These are phyloP conservation scores for Oreochromis aureus DNA, from an alignment of 2,113 vertebrate species.

Conservation along the genomic window DNA sequence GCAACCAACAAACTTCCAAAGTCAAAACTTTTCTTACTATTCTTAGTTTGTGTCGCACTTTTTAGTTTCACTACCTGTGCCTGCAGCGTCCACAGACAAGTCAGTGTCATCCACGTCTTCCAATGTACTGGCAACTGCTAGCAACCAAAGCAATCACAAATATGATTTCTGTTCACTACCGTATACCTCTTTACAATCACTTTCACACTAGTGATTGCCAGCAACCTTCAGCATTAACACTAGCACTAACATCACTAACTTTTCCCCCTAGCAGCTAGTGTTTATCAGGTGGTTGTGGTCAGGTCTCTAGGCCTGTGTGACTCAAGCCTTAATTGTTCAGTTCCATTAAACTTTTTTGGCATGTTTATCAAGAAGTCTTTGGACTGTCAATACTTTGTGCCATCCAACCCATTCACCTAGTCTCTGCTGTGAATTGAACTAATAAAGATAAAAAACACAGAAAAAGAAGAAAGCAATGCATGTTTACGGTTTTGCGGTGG, in stretches of 20 bases:
- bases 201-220: not conserved
- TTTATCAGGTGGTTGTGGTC: not conserved
- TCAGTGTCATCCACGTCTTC: not conserved
- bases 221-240: not conserved
- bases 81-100: not conserved
- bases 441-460: not conserved
- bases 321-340: not conserved
- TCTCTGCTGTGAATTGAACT: not conserved
- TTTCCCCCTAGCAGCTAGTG: not conserved
- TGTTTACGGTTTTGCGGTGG: not conserved
- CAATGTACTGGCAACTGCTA: not conserved
- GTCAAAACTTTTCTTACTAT: not conserved
- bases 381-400: not conserved
- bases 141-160: not conserved
- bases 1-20: not conserved
- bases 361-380: not conserved
- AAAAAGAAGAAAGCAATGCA: not conserved
- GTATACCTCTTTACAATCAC: not conserved
- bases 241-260: not conserved
- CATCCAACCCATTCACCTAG: not conserved
- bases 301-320: not conserved
- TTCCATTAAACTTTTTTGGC: not conserved
- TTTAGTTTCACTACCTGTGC: not conserved
- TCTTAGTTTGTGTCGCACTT: rapidly evolving
- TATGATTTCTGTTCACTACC: not conserved